Base-by-base conservation (phyloP, 2,797 vertebrate species). In the Hephaestus fuliginosus region DNA sequence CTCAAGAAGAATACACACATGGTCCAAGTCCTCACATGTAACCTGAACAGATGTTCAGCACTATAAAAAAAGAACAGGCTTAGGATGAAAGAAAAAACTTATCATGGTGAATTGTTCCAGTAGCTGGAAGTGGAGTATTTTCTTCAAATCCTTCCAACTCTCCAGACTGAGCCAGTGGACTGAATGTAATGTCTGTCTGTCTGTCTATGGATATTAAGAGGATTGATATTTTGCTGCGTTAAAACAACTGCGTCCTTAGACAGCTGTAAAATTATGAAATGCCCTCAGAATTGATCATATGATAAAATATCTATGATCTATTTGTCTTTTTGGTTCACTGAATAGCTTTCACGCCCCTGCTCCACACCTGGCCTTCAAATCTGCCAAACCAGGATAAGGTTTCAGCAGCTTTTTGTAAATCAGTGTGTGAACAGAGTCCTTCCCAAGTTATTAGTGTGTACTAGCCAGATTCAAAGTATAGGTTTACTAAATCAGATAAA, bases 1-100 rank as follows among this genome's bases (percentile, higher is more conserved):
- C 49, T 53, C 15, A 58, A 30, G 44, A 36, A 63, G 69, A 64
- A 64, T 69, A 22, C 33, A 65, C 74, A 67, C 28, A 9, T 41
- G 51, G 49, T 86, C 81, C 70, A 87, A 66, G 73, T 74, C n/a
- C 41, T 33, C 71, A 81, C 86, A 80, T 4, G 65, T 36, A 74
- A 80, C 61, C 15, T 18, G 36, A 43, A 52, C 82, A 86, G 82
- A 87, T 91, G 83, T 83, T 80, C 36, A 80, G 65, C 28, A 56
- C 53, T 41, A 60, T 70, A 73, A 68, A 52, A 61, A 28, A 39
- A 53, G 36, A 10, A 46, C 46, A 48, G 66, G 73, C 75, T 64
- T 13, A 2, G 28, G 81, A 86, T 88, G 74, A 89, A 88, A 85
- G 82, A 70, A 76, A 67, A 72, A 51, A 7, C 2, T 72, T 74